Percentiles rank a stretch among this genome's conserved stretches.
These are phyloP conservation scores for Pipistrellus nathusii DNA, from an alignment of 2,797 vertebrate genomes.

Conservation along the genomic window DNA sequence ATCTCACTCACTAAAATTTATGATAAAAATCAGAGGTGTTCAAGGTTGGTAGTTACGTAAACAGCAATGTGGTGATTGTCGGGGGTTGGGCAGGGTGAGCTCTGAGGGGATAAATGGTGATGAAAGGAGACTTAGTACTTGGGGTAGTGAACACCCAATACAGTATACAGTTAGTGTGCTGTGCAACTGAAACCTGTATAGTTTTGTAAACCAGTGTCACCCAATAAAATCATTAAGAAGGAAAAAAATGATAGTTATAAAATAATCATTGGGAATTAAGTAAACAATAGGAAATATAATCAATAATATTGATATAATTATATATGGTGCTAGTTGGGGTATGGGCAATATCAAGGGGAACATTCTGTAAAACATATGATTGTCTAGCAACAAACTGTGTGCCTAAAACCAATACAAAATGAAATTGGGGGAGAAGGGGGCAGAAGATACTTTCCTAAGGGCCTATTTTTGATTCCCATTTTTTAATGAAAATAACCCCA, in stretches of 20 bases:
- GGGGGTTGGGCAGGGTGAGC: neutral
- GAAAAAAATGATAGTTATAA: neutral
- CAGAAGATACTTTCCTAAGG: neutral
- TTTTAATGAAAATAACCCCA: conserved; percentile 33
- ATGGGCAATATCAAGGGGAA: neutral
- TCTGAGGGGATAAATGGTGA: neutral
- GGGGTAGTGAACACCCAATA: neutral
- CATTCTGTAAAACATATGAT: neutral
- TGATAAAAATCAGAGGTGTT: conserved; percentile 5
- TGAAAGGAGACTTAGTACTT: neutral
- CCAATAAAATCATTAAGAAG: neutral
- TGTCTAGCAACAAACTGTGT: neutral
- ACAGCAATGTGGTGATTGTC: no score
- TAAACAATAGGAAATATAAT: neutral
- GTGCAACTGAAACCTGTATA: neutral
- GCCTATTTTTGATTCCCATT: neutral
- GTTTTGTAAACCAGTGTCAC: neutral
- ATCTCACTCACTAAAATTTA: conserved; percentile 41
- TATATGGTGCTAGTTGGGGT: neutral
- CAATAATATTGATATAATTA: neutral
- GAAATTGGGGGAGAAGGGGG: neutral
- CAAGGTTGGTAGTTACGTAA: neutral
- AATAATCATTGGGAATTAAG: neutral
- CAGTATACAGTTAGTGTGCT: neutral
- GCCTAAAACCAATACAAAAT: neutral